Evolutionary conservation across 2,113 vertebrate species (phyloP).

Genomic region (Urocitellus parryii): DNA sequence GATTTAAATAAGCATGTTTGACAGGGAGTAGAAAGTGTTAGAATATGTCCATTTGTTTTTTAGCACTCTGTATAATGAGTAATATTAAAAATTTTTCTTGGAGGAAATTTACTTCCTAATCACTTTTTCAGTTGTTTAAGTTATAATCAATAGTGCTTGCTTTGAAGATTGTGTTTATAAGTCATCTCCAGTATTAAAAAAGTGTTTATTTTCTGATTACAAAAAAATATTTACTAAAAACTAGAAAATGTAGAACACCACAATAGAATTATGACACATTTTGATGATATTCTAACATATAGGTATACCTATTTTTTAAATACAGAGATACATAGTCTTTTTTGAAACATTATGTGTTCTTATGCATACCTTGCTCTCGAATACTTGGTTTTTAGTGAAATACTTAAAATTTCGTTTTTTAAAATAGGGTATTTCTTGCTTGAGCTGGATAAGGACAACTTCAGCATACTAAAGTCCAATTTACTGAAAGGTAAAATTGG

Average conservation of each 20-base stretch:
- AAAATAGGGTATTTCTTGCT: not conserved
- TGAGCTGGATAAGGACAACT: not conserved
- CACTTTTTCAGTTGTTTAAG: conserved; percentile 8
- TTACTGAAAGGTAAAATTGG: not conserved
- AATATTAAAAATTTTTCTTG: not conserved
- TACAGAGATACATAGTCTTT: not conserved
- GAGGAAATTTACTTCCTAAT: not conserved
- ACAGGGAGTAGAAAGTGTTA: not conserved
- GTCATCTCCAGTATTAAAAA: not conserved
- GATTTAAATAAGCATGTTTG: conserved; percentile 19
- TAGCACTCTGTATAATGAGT: not conserved
- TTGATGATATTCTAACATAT: not conserved
- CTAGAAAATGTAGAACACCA: not conserved
- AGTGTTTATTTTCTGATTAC: not conserved
- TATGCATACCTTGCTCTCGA: not conserved
- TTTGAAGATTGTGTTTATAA: conserved; percentile 1
- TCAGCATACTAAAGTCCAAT: not conserved
- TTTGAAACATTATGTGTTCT: not conserved
- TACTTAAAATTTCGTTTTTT: conserved; percentile 30
- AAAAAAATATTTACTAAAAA: not conserved
- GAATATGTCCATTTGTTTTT: not conserved
- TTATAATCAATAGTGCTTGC: not conserved
- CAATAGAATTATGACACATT: not conserved
- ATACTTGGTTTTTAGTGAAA: conserved; percentile 4
- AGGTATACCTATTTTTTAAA: conserved; percentile 19